Percentiles rank a stretch among this genome's conserved stretches.
These are phyloP conservation scores for Potamilus streckersoni DNA, from an alignment of 1,140 invertebrate genomes.

Conservation along the genomic window DNA sequence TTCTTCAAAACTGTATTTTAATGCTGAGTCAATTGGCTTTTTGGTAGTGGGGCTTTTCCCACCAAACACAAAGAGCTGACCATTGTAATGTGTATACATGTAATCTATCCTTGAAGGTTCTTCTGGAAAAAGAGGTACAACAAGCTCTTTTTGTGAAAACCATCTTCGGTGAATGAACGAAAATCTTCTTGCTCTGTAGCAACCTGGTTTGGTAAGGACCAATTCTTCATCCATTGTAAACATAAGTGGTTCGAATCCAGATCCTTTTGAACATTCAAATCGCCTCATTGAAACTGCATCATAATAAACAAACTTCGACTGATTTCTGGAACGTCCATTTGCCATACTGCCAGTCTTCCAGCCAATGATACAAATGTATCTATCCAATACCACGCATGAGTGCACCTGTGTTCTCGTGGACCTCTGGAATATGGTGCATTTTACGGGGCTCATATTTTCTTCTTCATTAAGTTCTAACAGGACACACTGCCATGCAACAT, in stretches of 20 bases:
- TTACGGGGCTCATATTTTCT: conserved; percentile 31
- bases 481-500: conserved; percentile 29
- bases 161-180: conserved; percentile 33
- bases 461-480: conserved; percentile 37
- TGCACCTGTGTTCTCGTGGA: conserved; percentile 35
- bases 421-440: conserved; percentile 39
- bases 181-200: conserved; percentile 34
- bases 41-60: conserved; percentile 33
- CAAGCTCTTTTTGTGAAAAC: conserved; percentile 18
- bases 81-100: conserved; percentile 30
- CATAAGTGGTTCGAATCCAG: conserved; percentile 34
- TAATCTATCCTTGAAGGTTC: conserved; percentile 36
- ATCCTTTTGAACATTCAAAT: conserved; percentile 35
- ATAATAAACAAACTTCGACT: conserved; percentile 29
- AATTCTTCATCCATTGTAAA: conserved; percentile 40
- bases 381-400: conserved; percentile 25
- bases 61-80: conserved; percentile 51
- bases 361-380: conserved; percentile 44
- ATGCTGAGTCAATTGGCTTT: conserved; percentile 29
- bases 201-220: conserved; percentile 41
- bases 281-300: conserved; percentile 15
- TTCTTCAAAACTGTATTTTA: conserved; percentile 35
- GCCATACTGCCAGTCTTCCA: conserved; percentile 35
- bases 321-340: conserved; percentile 20
- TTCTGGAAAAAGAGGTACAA: conserved; percentile 33